Percentiles rank a stretch among this genome's conserved stretches.
These are phyloP conservation scores for Propithecus coquereli DNA, from an alignment of 2,113 vertebrate species.

Conservation along the genomic window DNA sequence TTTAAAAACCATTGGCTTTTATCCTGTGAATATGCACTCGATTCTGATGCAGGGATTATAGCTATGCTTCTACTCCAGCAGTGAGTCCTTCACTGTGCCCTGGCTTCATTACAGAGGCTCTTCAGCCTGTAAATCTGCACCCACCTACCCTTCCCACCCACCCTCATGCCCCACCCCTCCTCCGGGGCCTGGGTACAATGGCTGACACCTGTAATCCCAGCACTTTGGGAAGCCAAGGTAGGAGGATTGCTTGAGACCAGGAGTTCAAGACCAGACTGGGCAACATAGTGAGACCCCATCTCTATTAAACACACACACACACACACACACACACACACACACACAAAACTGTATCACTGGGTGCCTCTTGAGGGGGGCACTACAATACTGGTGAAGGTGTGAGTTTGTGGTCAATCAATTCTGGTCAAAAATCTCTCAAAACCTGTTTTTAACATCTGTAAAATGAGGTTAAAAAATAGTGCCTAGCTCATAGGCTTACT, in stretches of 20 bases:
- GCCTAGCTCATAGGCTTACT: not conserved
- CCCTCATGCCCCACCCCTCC: too few relatives aligned
- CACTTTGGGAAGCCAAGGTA: too few relatives aligned
- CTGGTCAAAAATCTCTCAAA: not conserved
- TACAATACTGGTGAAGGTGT: not conserved
- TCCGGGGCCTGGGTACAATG: too few relatives aligned
- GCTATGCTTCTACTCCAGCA: not conserved
- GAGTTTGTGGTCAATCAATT: not conserved
- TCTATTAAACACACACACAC: not conserved
- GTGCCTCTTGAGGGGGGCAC: not conserved
- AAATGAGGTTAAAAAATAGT: not conserved
- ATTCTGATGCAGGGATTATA: not conserved
- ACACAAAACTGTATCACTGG: too few relatives aligned
- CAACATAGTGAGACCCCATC: not conserved
- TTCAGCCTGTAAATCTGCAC: not conserved
- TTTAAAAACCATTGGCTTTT: not conserved
- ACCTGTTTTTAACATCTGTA: not conserved
- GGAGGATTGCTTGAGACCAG: too few relatives aligned
- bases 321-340: too few relatives aligned
- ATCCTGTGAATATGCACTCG: not conserved
- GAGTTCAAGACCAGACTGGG: not conserved
- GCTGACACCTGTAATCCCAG: too few relatives aligned
- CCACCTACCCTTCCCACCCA: too few relatives aligned
- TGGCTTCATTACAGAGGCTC: not conserved
- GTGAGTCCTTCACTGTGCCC: not conserved